Evolutionary conservation across 2,113 vertebrate genomes (phyloP).

Genomic region (Ochotona princeps): DNA sequence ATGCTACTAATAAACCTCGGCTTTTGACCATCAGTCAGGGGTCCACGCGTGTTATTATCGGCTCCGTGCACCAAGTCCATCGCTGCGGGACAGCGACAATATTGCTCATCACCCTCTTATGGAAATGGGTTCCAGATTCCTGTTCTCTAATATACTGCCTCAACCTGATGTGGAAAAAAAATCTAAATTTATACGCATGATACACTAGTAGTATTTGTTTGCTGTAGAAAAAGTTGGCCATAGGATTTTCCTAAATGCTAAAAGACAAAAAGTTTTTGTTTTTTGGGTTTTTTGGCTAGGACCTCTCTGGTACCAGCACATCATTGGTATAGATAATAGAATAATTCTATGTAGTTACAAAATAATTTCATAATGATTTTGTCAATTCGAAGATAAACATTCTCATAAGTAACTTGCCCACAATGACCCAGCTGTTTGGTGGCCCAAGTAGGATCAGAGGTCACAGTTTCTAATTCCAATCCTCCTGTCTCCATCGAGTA

Average conservation of each 20-base stretch:
- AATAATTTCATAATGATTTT: not conserved
- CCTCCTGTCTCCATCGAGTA: too few relatives aligned
- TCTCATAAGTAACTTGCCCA: not conserved
- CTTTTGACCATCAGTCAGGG: too few relatives aligned
- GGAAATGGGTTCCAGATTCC: not conserved
- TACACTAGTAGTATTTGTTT: not conserved
- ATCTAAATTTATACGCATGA: not conserved
- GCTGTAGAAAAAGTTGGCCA: not conserved
- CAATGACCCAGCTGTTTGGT: not conserved
- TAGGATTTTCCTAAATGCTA: not conserved
- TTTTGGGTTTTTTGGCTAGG: not conserved
- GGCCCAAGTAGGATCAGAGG: not conserved
- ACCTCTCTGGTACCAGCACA: not conserved
- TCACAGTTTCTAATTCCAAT: not conserved
- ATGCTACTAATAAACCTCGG: too few relatives aligned
- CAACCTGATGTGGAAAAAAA: not conserved
- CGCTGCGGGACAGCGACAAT: too few relatives aligned
- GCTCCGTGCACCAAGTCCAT: too few relatives aligned
- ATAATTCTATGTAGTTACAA: too few relatives aligned
- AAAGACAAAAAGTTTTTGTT: not conserved
- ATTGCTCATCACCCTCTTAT: not conserved
- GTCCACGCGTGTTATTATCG: too few relatives aligned
- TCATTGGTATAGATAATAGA: not conserved
- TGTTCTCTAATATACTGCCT: not conserved
- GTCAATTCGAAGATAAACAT: not conserved